Base-by-base conservation (phyloP, 2,797 vertebrate genomes). In the Hemitrygon akajei region DNA sequence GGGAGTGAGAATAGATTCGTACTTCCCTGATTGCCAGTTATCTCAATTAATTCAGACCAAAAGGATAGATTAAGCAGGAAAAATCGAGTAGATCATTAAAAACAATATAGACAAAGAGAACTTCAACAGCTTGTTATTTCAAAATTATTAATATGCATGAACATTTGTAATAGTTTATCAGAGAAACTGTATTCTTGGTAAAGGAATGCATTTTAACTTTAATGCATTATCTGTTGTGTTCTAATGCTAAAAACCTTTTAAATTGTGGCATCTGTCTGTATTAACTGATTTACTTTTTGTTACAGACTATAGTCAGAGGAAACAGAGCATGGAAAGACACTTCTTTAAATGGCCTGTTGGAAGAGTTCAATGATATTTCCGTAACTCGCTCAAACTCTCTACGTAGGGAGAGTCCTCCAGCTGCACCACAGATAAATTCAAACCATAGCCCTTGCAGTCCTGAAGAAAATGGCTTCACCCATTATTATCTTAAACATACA, bases 301-400 rank as follows among this genome's bases (percentile, higher is more conserved):
- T 94, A 58, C 95, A 99, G 99, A 99, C 98, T 93, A 99, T 99
- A 86, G 99, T 99, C 94, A 97, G 99, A 96, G 99, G 99, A 94
- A 98, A 98, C 96, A 97, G 98, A 94, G 97, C 98, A 12, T 98
- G 97, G 94, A 98, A 98, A 95, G 98, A 99, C 84, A 96, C 97
- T 56, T 98, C 98, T 94, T 99, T 99, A 96, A 99, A 99, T 0
- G 99, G 99, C 94, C 97, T 99, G 87, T 97, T 99, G 69, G 98
- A 99, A 96, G 99, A 99, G 95, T 99, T 99, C 0, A 98, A 99
- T 97, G 99, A 98, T 95, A 99, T 99, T 96, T 99, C 99, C 0
- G 99, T 99, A 94, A 99, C 98, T 0, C 98, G 98, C 71, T 99
- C 99, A 95, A 99, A 99, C 95, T 99, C 99, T 69, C 96, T 99